Evolutionary conservation across 1,140 invertebrate species (phyloP).

Genomic region (Nasonia vitripennis): DNA sequence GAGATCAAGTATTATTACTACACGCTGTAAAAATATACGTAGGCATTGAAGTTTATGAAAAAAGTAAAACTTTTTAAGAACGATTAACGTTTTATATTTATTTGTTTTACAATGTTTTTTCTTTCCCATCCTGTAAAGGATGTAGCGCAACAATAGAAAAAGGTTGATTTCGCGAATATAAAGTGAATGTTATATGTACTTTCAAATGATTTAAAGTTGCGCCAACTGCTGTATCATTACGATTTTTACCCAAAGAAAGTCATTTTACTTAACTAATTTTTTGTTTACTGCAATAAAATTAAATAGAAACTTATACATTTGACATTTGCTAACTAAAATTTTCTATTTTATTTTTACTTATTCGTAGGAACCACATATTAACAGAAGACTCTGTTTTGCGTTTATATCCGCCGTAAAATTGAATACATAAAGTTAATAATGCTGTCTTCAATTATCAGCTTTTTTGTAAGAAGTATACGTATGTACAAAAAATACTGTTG

Average conservation of each 20-base stretch:
- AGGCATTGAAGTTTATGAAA: slow-evolving; percentile 14
- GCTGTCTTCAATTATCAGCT: slow-evolving; percentile 29
- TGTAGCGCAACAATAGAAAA: slow-evolving; percentile 30
- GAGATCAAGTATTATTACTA: slow-evolving; percentile 9
- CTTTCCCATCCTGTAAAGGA: slow-evolving; percentile 25
- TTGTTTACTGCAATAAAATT: slow-evolving; percentile 33
- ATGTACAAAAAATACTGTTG: slow-evolving; percentile 52
- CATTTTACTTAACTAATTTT: slow-evolving; percentile 9
- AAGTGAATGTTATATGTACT: slow-evolving; percentile 22
- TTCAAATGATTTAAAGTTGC: slow-evolving; percentile 35
- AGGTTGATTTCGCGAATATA: slow-evolving; percentile 5
- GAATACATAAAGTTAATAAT: slow-evolving; percentile 40
- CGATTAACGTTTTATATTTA: slow-evolving; percentile 46
- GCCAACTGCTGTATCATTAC: slow-evolving; percentile 18
- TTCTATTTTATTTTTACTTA: slow-evolving; percentile 42
- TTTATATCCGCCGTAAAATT: slow-evolving; percentile 32
- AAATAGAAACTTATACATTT: slow-evolving; percentile 44
- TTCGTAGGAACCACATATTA: slow-evolving; percentile 50
- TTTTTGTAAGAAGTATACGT: slow-evolving; percentile 39
- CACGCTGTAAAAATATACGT: slow-evolving; percentile 15
- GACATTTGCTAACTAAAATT: slow-evolving; percentile 46
- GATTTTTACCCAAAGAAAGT: neutral
- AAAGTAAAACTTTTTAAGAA: slow-evolving; percentile 38
- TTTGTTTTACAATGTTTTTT: slow-evolving; percentile 43
- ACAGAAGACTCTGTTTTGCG: slow-evolving; percentile 34